A percentile compares a stretch with the other conserved stretches of the same genome.
phyloP scores from a whole-genome alignment of 2,113 vertebrate species.

The Antechinus flavipes region DNA sequence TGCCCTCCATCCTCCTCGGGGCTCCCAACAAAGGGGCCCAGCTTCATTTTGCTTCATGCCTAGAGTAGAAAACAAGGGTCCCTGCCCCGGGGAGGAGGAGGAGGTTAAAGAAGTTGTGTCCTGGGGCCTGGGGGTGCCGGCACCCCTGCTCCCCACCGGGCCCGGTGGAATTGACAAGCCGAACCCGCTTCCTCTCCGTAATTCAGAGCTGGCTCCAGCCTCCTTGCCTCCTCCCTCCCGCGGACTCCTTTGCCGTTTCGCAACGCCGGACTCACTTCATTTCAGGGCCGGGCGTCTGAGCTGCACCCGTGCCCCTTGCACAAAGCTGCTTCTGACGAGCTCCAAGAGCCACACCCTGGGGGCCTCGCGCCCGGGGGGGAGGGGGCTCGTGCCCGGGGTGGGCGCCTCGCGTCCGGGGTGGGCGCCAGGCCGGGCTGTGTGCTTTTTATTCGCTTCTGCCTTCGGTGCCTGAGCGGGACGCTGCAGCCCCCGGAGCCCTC shows the following conservation, averaged over 20 bases:
- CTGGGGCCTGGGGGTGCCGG: background rate
- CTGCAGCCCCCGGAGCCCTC: slow-evolving; percentile 58
- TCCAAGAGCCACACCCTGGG: slow-evolving; percentile 63
- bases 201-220: slow-evolving; percentile 71
- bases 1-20: slow-evolving; percentile 33
- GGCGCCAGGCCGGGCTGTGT: slow-evolving; percentile 59
- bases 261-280: slow-evolving; percentile 55
- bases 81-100: background rate
- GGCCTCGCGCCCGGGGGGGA: background rate
- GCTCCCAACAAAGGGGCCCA: background rate
- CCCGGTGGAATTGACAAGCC: slow-evolving; percentile 84
- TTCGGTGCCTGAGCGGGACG: slow-evolving; percentile 24
- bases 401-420: background rate
- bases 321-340: slow-evolving; percentile 75
- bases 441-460: slow-evolving; percentile 73
- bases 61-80: background rate
- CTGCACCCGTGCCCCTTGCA: slow-evolving; percentile 74
- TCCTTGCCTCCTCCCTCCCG: slow-evolving; percentile 65
- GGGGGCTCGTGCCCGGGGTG: background rate
- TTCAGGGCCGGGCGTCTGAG: slow-evolving; percentile 66
- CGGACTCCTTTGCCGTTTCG: slow-evolving; percentile 57
- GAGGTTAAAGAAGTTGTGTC: background rate
- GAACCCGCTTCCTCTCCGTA: slow-evolving; percentile 70
- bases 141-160: background rate
- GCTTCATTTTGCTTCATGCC: background rate